Conservation (phyloP, 53 echinoderm and acorn worm genomes). For the Actinopyga echinites region DNA sequence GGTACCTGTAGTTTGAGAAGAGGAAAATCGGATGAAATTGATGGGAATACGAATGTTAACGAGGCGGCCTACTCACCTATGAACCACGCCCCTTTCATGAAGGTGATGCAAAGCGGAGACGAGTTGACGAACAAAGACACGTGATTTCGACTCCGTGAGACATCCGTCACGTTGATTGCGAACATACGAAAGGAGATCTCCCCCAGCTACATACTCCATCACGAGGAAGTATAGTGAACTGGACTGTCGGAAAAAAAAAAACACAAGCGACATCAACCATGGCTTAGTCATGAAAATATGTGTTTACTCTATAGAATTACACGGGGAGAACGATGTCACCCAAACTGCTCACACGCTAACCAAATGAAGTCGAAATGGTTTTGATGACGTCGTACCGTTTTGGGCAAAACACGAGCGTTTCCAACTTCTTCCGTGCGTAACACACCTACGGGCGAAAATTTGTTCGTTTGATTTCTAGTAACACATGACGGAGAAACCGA, state of each 20-base stretch:
- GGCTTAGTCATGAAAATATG: background rate
- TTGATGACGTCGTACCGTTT: too few relatives aligned
- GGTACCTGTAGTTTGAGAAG: too few relatives aligned
- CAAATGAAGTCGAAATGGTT: too few relatives aligned
- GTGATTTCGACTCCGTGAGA: constrained; percentile 69
- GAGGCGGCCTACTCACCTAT: constrained; percentile 66
- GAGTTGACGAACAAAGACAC: constrained; percentile 90
- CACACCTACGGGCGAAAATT: too few relatives aligned
- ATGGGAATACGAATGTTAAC: too few relatives aligned
- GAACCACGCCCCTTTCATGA: constrained; percentile 91
- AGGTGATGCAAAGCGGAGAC: constrained; percentile 94
- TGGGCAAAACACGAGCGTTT: too few relatives aligned
- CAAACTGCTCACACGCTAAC: too few relatives aligned
- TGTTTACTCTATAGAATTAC: background rate
- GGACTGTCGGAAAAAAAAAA: constrained; percentile 50
- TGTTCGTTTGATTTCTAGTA: too few relatives aligned
- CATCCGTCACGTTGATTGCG: constrained; percentile 78
- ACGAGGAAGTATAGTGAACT: constrained; percentile 83
- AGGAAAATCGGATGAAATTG: too few relatives aligned
- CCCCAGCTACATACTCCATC: constrained; percentile 87
- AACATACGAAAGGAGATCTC: constrained; percentile 84
- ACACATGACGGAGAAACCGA: too few relatives aligned
- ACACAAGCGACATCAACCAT: background rate
- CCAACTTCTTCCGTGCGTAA: too few relatives aligned
- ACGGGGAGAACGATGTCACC: too few relatives aligned